phyloP scores from a whole-genome alignment of 2,113 vertebrate species.

The Nesoenas mayeri region DNA sequence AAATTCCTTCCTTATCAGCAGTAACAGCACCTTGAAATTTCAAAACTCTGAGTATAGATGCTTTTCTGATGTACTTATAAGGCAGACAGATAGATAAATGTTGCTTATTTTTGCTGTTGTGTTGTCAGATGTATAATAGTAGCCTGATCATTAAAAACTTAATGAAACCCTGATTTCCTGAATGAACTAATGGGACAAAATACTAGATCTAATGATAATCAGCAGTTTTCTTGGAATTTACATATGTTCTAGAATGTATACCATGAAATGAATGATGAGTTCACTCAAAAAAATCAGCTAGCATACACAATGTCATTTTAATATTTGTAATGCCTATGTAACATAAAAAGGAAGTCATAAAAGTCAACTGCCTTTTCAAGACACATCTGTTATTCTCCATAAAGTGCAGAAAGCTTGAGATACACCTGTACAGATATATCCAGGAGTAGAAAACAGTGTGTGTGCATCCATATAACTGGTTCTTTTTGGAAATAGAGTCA shows the following conservation, averaged over 20 bases:
- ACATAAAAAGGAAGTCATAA: not conserved
- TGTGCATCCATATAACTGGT: not conserved
- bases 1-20: conserved; percentile 10
- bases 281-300: not conserved
- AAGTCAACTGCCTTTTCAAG: not conserved
- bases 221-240: conserved; percentile 21
- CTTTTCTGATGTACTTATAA: not conserved
- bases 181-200: conserved; percentile 15
- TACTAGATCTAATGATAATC: conserved; percentile 10
- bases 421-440: not conserved
- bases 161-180: conserved; percentile 4
- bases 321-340: not conserved
- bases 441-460: not conserved
- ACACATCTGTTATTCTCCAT: not conserved
- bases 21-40: not conserved
- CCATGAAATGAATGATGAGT: not conserved
- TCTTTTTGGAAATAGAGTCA: not conserved
- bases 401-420: not conserved
- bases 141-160: conserved; percentile 18
- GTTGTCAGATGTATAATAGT: not conserved
- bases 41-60: not conserved
- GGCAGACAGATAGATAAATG: not conserved
- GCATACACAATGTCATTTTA: not conserved
- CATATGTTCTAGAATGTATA: not conserved
- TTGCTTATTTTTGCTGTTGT: not conserved